Conservation (phyloP, 2,113 vertebrate species). For the Aegithalos caudatus region DNA sequence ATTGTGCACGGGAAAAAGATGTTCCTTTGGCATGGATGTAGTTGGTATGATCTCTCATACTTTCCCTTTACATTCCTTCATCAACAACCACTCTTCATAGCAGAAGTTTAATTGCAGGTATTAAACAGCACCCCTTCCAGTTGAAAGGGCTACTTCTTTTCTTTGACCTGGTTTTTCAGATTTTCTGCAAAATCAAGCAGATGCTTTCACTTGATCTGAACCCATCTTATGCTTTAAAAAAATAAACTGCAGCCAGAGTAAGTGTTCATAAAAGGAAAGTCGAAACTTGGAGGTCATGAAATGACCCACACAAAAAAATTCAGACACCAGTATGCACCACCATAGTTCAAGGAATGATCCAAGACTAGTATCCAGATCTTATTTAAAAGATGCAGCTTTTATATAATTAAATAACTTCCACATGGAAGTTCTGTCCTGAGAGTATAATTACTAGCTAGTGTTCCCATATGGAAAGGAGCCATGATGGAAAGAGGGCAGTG, state of each 20-base stretch:
- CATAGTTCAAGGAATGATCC: neutral
- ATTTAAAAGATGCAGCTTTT: neutral
- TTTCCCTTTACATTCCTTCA: neutral
- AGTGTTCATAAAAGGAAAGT: neutral
- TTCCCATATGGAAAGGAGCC: neutral
- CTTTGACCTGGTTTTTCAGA: neutral
- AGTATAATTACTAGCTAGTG: neutral
- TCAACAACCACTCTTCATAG: neutral
- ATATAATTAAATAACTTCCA: neutral
- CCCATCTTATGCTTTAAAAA: accelerated
- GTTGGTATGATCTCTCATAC: neutral
- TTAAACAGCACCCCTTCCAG: neutral
- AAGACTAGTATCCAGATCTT: neutral
- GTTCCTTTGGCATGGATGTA: neutral
- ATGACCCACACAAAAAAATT: neutral
- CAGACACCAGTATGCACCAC: neutral
- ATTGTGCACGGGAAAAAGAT: neutral
- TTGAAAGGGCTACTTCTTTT: neutral
- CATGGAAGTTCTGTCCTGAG: neutral
- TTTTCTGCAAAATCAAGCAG: neutral
- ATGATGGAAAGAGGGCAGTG: neutral
- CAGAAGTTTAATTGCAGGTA: neutral
- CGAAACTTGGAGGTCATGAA: neutral
- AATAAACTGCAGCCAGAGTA: neutral
- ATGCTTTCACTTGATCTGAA: neutral